Base-by-base conservation (phyloP, 2,797 vertebrate species). In the Leptodactylus fallax region DNA sequence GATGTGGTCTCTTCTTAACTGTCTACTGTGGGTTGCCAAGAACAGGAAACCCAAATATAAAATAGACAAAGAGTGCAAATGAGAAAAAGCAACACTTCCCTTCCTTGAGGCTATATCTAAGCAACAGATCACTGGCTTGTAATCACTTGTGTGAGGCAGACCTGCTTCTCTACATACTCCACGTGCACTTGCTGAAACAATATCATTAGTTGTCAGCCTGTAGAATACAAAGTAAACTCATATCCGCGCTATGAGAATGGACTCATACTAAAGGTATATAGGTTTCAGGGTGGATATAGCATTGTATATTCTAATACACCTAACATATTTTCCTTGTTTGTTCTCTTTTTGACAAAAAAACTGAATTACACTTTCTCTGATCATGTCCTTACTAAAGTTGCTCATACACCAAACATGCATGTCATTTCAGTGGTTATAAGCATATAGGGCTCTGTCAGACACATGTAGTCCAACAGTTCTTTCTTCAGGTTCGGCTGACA, bases 31-130 rank as follows among this genome's bases (percentile, higher is more conserved):
- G 87, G 71, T 14, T 60, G 81, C 78, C 60, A 77, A 82, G 49
- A 85, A 81, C 87, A 85, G 87, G 87, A 89, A 89, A 82, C 83
- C 87, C 83, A 89, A 82, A 85, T 77, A 69, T 65, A 60, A 89
- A 82, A 85, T 60, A 79, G 25, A 60, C 74, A 60, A 85, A 85
- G 49, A 81, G 65, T 85, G 87, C 58, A 63, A 85, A 84, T 74
- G 78, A 85, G 27, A 74, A 84, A 81, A 81, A 86, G 60, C 56
- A 86, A 47, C 83, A 89, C 83, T 81, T 89, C 87, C 87, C 51
- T 78, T 85, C 60, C 45, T 10, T 6, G 71, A 67, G 71, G 69
- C 55, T 71, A 27, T 56, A 85, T 80, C 82, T 74, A 85, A 71
- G 27, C 47, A 78, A 12, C 17, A 51, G 78, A 76, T 81, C 76